Conservation (phyloP, 2,888 invertebrate species). For the Linhomoeus sp. region DNA sequence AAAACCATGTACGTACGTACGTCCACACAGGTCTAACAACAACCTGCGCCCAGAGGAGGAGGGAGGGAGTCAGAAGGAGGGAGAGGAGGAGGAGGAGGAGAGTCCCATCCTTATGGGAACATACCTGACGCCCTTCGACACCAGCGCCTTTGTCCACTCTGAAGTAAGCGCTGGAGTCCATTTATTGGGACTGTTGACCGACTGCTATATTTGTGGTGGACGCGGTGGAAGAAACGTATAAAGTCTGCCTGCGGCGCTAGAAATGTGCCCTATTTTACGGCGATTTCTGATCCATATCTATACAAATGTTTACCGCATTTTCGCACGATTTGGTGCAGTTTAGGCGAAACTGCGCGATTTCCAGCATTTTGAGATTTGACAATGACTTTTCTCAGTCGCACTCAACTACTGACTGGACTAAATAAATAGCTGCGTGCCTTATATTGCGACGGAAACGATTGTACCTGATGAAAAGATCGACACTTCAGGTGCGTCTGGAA, state of each 20-base stretch:
- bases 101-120: slow-evolving; percentile 16
- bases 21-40: background rate
- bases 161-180: slow-evolving; percentile 7
- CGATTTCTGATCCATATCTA: too few relatives aligned
- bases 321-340: background rate
- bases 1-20: too few relatives aligned
- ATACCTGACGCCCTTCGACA: slow-evolving; percentile 17
- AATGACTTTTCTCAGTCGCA: background rate
- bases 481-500: slow-evolving; percentile 9
- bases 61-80: background rate
- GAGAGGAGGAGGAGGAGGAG: background rate
- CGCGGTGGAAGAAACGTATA: too few relatives aligned
- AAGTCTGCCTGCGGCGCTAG: too few relatives aligned
- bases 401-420: background rate
- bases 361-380: background rate
- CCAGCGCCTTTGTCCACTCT: slow-evolving; percentile 17
- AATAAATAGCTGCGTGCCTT: too few relatives aligned
- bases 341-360: background rate
- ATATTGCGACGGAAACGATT: too few relatives aligned
- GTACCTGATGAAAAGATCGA: too few relatives aligned
- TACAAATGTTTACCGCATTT: too few relatives aligned
- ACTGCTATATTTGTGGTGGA: too few relatives aligned
- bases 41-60: background rate
- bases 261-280: too few relatives aligned
- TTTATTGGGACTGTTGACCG: background rate